A percentile compares a stretch with the other conserved stretches of the same genome.
phyloP scores from a whole-genome alignment of 2,797 vertebrate genomes.

The Podargus strigoides region DNA sequence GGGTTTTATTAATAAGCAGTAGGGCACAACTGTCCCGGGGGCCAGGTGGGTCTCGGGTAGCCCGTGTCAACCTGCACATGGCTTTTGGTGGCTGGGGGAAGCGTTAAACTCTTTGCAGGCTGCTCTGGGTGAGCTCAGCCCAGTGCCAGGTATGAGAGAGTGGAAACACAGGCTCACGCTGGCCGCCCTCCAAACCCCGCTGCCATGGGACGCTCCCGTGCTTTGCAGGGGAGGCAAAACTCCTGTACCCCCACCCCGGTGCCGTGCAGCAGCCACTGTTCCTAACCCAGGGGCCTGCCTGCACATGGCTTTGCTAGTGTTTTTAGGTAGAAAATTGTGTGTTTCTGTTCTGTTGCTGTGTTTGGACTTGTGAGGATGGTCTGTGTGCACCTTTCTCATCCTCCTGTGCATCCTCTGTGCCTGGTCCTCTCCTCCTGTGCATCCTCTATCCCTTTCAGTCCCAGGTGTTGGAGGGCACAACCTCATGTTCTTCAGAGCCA shows the following conservation, averaged over 20 bases:
- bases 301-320: rapidly evolving
- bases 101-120: background rate
- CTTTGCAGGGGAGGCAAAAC: background rate
- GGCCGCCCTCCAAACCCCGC: background rate
- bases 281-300: rapidly evolving
- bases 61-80: rapidly evolving
- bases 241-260: background rate
- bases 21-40: too few relatives aligned
- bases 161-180: background rate
- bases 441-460: too few relatives aligned
- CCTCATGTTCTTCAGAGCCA: rapidly evolving
- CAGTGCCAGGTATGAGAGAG: background rate
- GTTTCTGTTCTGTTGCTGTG: background rate
- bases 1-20: background rate
- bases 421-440: rapidly evolving
- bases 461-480: background rate
- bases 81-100: background rate
- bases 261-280: background rate
- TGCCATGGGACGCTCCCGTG: background rate
- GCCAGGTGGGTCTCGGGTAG: background rate
- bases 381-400: background rate
- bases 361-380: background rate
- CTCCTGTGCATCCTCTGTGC: rapidly evolving
- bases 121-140: background rate
- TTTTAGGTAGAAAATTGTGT: rapidly evolving